These are phyloP conservation scores for Liparis tanakae DNA, from an alignment of 2,797 vertebrate genomes.

Conservation along the genomic window DNA sequence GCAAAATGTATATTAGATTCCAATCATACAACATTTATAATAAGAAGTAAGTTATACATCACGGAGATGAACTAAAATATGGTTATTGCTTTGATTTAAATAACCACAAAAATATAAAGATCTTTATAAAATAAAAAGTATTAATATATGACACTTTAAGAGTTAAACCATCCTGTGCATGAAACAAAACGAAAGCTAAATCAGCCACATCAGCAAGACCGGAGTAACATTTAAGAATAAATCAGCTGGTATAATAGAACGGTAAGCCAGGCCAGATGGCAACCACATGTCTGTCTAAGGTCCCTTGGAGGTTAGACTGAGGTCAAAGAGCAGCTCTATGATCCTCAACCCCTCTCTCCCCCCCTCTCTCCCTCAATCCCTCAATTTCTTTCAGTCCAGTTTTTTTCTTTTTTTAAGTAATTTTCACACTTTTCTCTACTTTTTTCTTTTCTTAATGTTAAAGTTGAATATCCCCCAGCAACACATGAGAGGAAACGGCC, in stretches of 20 bases:
- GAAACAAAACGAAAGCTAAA: conserved; percentile 41
- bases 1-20: neutral
- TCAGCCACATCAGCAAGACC: conserved; percentile 37
- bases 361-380: conserved; percentile 1
- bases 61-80: too few relatives aligned
- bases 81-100: conserved; percentile 6
- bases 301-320: conserved; percentile 57
- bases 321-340: conserved; percentile 69
- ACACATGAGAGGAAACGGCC: conserved; percentile 54
- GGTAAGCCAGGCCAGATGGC: conserved; percentile 61
- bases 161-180: conserved; percentile 11
- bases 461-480: conserved; percentile 66
- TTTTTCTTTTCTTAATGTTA: conserved; percentile 23
- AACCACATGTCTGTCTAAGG: conserved; percentile 68
- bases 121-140: neutral
- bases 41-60: neutral
- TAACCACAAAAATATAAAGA: neutral
- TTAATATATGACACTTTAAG: conserved; percentile 11
- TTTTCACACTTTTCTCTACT: conserved; percentile 15
- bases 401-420: conserved; percentile 28
- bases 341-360: conserved; percentile 45
- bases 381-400: conserved; percentile 19
- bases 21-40: neutral
- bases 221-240: conserved; percentile 58
- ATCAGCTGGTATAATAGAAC: conserved; percentile 51